phyloP scores from a whole-genome alignment of 2,113 vertebrate genomes.

The Thunnus thynnus region DNA sequence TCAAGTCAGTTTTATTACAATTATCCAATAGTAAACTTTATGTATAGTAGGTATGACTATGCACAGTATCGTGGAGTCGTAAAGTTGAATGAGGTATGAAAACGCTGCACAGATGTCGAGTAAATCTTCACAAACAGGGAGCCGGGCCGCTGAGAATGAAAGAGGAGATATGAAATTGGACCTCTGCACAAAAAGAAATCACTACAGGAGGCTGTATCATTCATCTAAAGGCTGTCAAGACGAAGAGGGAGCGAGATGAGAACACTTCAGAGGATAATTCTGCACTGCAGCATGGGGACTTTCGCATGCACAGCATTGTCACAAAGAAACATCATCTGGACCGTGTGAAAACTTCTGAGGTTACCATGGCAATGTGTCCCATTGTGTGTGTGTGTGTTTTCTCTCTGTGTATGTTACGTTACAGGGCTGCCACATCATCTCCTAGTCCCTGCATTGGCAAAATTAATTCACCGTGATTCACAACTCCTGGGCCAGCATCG shows the following conservation, averaged over 20 bases:
- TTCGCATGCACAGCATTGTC: slow-evolving; percentile 49
- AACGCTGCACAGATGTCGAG: slow-evolving; percentile 15
- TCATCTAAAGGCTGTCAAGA: slow-evolving; percentile 60
- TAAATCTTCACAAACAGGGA: slow-evolving; percentile 51
- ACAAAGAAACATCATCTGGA: slow-evolving; percentile 75
- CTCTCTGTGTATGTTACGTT: slow-evolving; percentile 13
- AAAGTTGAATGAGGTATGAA: slow-evolving; percentile 16
- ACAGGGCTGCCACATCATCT: slow-evolving; percentile 57
- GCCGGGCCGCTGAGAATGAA: slow-evolving; percentile 27
- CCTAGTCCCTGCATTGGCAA: slow-evolving; percentile 48
- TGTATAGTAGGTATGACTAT: neutral
- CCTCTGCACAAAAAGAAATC: slow-evolving; percentile 32
- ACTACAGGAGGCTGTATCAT: slow-evolving; percentile 34
- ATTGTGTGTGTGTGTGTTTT: slow-evolving; percentile 48
- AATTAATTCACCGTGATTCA: slow-evolving; percentile 73
- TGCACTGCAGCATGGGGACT: slow-evolving; percentile 56
- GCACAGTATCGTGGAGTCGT: neutral
- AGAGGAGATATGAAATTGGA: slow-evolving; percentile 51
- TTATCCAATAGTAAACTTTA: neutral
- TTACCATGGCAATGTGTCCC: slow-evolving; percentile 71
- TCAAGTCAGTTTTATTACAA: neutral
- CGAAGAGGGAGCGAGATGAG: slow-evolving; percentile 31
- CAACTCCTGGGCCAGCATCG: slow-evolving; percentile 55
- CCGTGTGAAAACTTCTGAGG: slow-evolving; percentile 76
- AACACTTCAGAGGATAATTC: slow-evolving; percentile 66